Conservation (phyloP, 1,140 invertebrate genomes). For the Eumaeus atala region DNA sequence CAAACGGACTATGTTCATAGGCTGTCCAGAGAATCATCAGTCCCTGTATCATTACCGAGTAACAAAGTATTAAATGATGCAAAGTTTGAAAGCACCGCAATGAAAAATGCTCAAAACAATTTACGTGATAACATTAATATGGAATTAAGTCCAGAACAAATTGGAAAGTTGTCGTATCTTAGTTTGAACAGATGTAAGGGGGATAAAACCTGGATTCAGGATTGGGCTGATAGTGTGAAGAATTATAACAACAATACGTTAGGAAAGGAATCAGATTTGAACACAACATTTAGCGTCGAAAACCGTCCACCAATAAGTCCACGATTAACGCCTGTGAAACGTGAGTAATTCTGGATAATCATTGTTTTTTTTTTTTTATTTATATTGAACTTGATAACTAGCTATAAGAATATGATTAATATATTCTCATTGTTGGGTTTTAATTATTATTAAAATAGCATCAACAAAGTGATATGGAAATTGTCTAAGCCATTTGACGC, state of each 20-base stretch:
- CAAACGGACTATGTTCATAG: conserved; percentile 75
- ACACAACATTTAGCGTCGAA: conserved; percentile 37
- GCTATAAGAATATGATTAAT: too few species aligned
- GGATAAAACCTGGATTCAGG: conserved; percentile 72
- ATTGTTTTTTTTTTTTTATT: conserved; percentile 8
- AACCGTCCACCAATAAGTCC: conserved; percentile 56
- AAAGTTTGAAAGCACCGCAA: conserved; percentile 57
- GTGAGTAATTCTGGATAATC: conserved; percentile 38
- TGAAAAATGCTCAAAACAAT: conserved; percentile 56
- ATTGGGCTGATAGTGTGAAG: conserved; percentile 72
- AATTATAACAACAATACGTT: conserved; percentile 64
- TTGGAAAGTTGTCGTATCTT: conserved; percentile 62
- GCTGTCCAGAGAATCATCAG: conserved; percentile 51
- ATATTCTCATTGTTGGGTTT: too few species aligned
- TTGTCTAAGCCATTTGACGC: too few species aligned
- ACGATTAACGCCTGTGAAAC: conserved; percentile 40
- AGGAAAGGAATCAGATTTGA: conserved; percentile 37
- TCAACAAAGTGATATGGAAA: too few species aligned
- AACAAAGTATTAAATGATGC: conserved; percentile 43
- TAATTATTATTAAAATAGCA: too few species aligned
- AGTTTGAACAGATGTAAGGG: conserved; percentile 69
- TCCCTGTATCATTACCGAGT: conserved; percentile 55
- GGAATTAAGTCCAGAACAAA: conserved; percentile 52
- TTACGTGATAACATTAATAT: conserved; percentile 39
- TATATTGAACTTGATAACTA: too few species aligned